A percentile compares a stretch with the other conserved stretches of the same genome.
These are phyloP conservation scores for Aleadryas rufinucha DNA, from an alignment of 2,113 vertebrate species.

Conservation along the genomic window DNA sequence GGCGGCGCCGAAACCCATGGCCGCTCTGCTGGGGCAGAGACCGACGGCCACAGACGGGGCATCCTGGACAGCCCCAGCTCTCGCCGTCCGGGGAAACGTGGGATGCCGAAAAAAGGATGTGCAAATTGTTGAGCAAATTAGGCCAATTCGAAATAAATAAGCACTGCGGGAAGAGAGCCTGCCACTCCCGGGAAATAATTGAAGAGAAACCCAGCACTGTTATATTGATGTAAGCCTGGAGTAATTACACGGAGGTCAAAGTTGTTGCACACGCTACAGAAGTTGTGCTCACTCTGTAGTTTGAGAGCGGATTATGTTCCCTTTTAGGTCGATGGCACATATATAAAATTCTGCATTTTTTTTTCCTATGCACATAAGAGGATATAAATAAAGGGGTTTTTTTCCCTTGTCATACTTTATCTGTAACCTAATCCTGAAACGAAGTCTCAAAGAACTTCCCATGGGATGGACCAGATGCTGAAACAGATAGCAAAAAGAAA, in stretches of 20 bases:
- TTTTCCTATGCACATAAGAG: not conserved
- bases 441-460: not conserved
- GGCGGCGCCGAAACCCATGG: not conserved
- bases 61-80: not conserved
- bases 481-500: not conserved
- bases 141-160: slow-evolving; percentile 20
- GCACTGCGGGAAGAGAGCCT: not conserved
- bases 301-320: not conserved
- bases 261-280: not conserved
- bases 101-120: not conserved
- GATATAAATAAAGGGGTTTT: not conserved
- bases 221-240: not conserved
- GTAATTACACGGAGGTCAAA: slow-evolving; percentile 8
- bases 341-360: not conserved
- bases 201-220: not conserved
- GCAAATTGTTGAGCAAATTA: not conserved
- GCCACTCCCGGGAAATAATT: slow-evolving; percentile 32
- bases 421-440: not conserved
- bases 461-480: not conserved
- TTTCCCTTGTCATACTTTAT: not conserved
- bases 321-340: not conserved
- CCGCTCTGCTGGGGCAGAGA: not conserved
- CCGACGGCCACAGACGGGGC: not conserved
- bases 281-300: not conserved
- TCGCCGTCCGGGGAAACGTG: not conserved